Conservation (phyloP, 2,113 vertebrate genomes). For the Oreamnos americanus region DNA sequence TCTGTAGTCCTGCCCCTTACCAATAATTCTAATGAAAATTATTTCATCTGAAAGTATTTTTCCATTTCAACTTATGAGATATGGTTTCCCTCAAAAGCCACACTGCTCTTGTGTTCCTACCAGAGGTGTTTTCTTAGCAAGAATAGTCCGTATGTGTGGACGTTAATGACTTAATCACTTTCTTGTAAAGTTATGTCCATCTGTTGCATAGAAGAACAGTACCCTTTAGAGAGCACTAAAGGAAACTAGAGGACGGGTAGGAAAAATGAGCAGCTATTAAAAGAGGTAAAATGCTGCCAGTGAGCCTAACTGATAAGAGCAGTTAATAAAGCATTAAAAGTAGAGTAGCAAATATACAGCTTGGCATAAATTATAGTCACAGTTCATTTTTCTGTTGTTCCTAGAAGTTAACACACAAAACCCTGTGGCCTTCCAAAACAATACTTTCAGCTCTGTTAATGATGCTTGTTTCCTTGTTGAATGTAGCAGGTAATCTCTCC, state of each 20-base stretch:
- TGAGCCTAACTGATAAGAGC: slow-evolving; percentile 16
- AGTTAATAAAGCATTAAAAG: slow-evolving; percentile 37
- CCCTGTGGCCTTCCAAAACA: background rate
- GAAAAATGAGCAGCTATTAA: background rate
- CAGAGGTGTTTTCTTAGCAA: background rate
- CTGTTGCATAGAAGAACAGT: background rate
- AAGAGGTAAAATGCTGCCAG: slow-evolving; percentile 6
- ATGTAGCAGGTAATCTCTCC: background rate
- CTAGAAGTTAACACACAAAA: background rate
- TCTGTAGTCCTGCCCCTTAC: background rate
- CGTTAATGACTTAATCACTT: slow-evolving; percentile 10
- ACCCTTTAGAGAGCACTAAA: slow-evolving; percentile 36
- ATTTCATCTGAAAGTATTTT: background rate
- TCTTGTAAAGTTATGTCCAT: slow-evolving; percentile 1
- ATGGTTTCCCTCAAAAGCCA: background rate
- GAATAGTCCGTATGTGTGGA: background rate
- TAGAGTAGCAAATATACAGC: background rate
- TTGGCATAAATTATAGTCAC: background rate
- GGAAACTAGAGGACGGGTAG: background rate
- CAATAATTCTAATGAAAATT: background rate
- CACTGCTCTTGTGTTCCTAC: background rate
- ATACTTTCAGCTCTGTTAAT: background rate
- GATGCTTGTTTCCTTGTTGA: background rate
- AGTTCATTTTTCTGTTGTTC: background rate
- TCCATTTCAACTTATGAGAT: background rate